Percentiles rank a stretch among this genome's conserved stretches.
phyloP scores from a whole-genome alignment of 2,888 invertebrate species.

The Calephelis perditalis region DNA sequence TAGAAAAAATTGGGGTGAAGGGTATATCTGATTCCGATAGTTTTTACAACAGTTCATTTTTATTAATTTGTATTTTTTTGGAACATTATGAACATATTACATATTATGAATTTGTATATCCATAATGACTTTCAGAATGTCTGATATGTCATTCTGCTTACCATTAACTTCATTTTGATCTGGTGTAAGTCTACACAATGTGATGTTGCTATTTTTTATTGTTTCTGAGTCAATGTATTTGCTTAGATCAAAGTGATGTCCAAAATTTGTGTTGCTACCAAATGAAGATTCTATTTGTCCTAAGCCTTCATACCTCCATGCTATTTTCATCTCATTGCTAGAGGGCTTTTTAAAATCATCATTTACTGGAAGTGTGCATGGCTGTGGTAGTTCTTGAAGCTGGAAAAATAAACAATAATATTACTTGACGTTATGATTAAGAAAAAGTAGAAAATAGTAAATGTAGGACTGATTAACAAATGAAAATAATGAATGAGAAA shows the following conservation, averaged over 20 bases:
- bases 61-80: too few relatives aligned
- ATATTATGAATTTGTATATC: too few relatives aligned
- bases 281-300: slow-evolving; percentile 77
- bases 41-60: too few relatives aligned
- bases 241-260: slow-evolving; percentile 90
- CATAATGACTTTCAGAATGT: not conserved
- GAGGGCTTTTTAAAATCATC: slow-evolving; percentile 48
- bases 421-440: not conserved
- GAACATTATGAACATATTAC: too few relatives aligned
- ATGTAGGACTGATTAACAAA: not conserved
- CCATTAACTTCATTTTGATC: slow-evolving; percentile 36
- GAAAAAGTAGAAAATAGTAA: not conserved
- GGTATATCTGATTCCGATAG: too few relatives aligned
- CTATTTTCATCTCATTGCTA: slow-evolving; percentile 87
- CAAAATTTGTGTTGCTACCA: slow-evolving; percentile 76
- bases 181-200: slow-evolving; percentile 68
- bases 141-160: slow-evolving; percentile 23
- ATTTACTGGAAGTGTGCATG: slow-evolving; percentile 63
- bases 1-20: too few relatives aligned
- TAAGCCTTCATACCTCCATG: slow-evolving; percentile 92
- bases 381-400: slow-evolving; percentile 74
- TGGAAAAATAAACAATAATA: slow-evolving; percentile 33
- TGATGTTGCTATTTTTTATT: slow-evolving; percentile 77
- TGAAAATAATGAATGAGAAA: too few relatives aligned
- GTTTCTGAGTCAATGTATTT: slow-evolving; percentile 81